Evolutionary conservation across 2,113 vertebrate species (phyloP), one percentile per base, ranked within the genome.

Genomic region (Notarius quadriscutis): DNA sequence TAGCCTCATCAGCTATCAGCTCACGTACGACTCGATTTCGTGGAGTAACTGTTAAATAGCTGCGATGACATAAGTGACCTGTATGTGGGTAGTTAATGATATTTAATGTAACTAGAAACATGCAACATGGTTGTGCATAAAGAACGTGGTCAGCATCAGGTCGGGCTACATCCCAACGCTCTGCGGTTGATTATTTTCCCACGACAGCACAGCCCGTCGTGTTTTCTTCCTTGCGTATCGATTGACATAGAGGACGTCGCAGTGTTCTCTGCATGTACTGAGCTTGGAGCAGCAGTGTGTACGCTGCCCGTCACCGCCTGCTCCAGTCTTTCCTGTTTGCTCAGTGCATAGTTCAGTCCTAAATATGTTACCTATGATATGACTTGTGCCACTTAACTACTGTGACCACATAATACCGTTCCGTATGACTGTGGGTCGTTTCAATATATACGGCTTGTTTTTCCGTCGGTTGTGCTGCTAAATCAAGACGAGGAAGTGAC

Each of bases 301-400:
- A 14, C 9, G 4, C 50, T 53, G 50, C 5, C 53, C n/a, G 50
- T 77, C 50, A 25, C 50, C 6, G 74, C 74, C 74, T 77, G 74
- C 50, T 51, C 74, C 22, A 53, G 74, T 77, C 22, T 53, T 77
- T 77, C 74, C 50, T 77, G 48, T 77, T 77, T 77, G 74, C 50
- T n/a, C 22, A 77, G 74, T 51, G 74, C n/a, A n/a, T 11, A 53
- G 50, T n/a, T n/a, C 74, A 53, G 22, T 25, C 7, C 1, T 2
- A 77, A 77, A 51, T 77, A 77, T 77, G 50, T 53, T 6, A 12
- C 48, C 5, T n/a, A n/a, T n/a, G 74, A 7, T n/a, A 22, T 5
- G 22, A n/a, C 74, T n/a, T 25, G 10, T 48, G 20, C 48, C 11
- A 51, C 53, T 75, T 50, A 10, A 50, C 41, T 25, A 77, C 74